Base-by-base conservation (phyloP, 2,888 invertebrate genomes). In the Galerucella nymphaeae region DNA sequence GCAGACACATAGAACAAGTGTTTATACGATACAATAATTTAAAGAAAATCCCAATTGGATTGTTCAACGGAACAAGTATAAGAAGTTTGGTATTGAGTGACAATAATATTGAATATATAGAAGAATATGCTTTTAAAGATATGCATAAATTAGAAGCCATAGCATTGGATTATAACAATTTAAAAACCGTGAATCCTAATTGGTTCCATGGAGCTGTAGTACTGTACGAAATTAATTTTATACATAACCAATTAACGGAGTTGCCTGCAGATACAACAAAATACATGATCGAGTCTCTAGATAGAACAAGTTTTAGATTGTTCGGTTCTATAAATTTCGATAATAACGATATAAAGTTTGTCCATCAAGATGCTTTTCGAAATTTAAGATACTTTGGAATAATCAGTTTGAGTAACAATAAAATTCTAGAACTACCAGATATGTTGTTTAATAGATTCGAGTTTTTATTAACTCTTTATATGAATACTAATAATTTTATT, bases 401-500 rank as follows among this genome's bases (percentile, higher is more conserved):
- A 5, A 75, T 78, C 10, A 78, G 78, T 70, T 74, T 78, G 50
- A 77, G 72, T 41, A 76, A 76, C 30, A 78, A 78, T 41, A 45
- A 74, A 14, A 23, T 78, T 3, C 38, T 75, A 20, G 72, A 76
- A 57, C 23, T 78, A 16, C 72, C 75, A 1, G 73, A 69, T 11
- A 57, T 67, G 10, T 55, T 76, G 20, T 78, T 78, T 48, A 61
- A 57, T 4, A 58, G 75, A 38, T 72, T 78, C 18, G 58, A 72
- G 18, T 78, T 77, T 65, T 58, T 78, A 30, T 68, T 75, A 13
- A 76, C 67, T 57, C 59, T 77, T 48, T 72, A 78, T 58, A 73
- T 78, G 76, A 77, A 77, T 61, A 70, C 73, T 0, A 78, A 78
- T 68, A 66, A 74, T n/a, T 77, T 78, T 63, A 75, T 78, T 66